Base-by-base conservation (phyloP, 2,797 vertebrate species). In the Myotis planiceps region DNA sequence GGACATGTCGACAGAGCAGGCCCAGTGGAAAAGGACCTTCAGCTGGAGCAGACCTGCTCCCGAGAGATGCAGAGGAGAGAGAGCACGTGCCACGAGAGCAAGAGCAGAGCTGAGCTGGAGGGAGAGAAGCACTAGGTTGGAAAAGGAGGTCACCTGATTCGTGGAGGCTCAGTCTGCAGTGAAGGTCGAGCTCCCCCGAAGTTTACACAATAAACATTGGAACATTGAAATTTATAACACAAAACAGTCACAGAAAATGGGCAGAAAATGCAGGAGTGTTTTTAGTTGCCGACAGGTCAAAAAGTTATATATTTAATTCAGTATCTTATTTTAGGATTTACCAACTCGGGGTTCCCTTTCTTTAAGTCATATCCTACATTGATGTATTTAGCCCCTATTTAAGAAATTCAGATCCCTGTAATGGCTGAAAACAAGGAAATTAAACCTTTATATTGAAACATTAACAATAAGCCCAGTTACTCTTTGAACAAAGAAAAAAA, bases 31-130 rank as follows among this genome's bases (percentile, higher is more conserved):
- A 47, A 29, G 65, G 21, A 16, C 6, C 2, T 5, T 47, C 45
- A 27, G 16, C 3, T 9, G 55, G n/a, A 80, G 65, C n/a, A 34
- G 6, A 34, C 3, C 29, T 66, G 2, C 27, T 86, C 29, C 3
- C 27, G 66, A 6, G 39, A 68, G 66, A 32, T 45, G 34, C 34
- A 51, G 19, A 19, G 12, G 2, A 8, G 37, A 29, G 34, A 27
- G 63, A n/a, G 29, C 8, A 1, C 5, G 18, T 37, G 9, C 21
- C 16, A 0, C 3, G 3, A 2, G 49, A 0, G 23, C 42, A 15
- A 2, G 6, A 6, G 27, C 21, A 7, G 21, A 23, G 12, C 9
- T 21, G 18, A 51, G 3, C n/a, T 49, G n/a, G 15, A 37, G n/a
- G 45, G 69, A 1, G 19, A 45, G 27, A 29, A 18, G 18, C 9